Evolutionary conservation across 2,113 vertebrate species (phyloP), one percentile per base, ranked within the genome.

Genomic region (Chloroceryle aenea): DNA sequence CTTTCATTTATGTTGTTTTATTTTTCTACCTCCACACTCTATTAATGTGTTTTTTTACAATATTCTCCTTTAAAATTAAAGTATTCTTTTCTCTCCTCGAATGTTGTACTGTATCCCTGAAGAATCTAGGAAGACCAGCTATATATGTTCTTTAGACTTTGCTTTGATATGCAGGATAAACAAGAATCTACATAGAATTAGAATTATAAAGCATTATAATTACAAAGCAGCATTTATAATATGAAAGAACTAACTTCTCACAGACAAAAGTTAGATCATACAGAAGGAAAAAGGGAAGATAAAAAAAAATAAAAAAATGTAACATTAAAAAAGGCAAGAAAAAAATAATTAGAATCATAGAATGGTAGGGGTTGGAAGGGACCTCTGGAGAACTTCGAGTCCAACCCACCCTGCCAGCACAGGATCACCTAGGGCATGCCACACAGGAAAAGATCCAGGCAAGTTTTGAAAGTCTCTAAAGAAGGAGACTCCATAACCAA

Each of bases 241-340:
- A 68, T n/a, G 3, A 12, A 68, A 73, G 17, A 76, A 66, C 9
- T 47, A 71, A 82, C 61, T 18, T 84, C 11, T 74, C 19, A 53
- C 42, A 72, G 48, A 38, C 12, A 30, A 64, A 55, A n/a, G 18
- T 58, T 9, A 29, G 48, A 12, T 47, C 0, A 4, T 25, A 14
- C 12, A 66, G 7, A 13, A 58, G 4, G 2, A 48, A 85, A 77
- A 55, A 55, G 18, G 52, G 18, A 50, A 50, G 68, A 53, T 4
- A 27, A n/a, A 42, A n/a, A 2, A 72, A 50, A 42, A 58, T n/a
- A n/a, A 30, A 0, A 62, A 25, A 0, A 23, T 2, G n/a, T 5
- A n/a, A 56, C 3, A 22, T 61, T 52, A 58, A 25, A 47, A 3
- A 64, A 30, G 64, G 27, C 36, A 30, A 78, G 50, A 53, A 30